Conservation (phyloP, 2,797 vertebrate genomes). For the Adrianichthys oophorus region DNA sequence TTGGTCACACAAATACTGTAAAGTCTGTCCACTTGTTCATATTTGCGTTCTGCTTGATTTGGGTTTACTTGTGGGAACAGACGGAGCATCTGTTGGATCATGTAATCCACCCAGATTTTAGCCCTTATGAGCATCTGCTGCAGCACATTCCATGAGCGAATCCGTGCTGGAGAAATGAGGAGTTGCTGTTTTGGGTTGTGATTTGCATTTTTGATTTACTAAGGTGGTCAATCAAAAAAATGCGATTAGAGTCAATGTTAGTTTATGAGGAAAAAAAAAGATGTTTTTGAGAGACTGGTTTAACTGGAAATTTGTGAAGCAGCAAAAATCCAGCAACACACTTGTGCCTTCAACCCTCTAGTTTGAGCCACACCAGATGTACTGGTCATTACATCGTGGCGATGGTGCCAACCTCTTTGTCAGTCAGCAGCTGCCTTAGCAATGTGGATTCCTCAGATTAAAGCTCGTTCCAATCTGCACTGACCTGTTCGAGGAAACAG, state of each 20-base stretch:
- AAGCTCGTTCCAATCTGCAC: conserved; percentile 60
- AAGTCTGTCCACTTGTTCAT: conserved; percentile 18
- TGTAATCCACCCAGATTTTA: conserved; percentile 75
- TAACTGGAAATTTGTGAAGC: conserved; percentile 9
- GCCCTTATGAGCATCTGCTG: conserved; percentile 68
- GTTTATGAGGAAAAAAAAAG: conserved; percentile 1
- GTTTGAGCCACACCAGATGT: conserved; percentile 53
- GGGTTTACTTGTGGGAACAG: conserved; percentile 49
- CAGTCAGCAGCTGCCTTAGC: conserved; percentile 58
- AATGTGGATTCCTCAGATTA: conserved; percentile 64
- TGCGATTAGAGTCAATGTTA: background rate
- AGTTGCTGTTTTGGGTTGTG: background rate
- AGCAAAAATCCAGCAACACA: conserved; percentile 21
- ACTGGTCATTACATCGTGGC: conserved; percentile 52
- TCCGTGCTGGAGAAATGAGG: conserved; percentile 19
- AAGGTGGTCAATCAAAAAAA: background rate
- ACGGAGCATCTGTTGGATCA: conserved; percentile 73
- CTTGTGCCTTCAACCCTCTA: conserved; percentile 27
- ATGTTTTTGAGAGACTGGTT: background rate
- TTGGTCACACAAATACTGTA: conserved; percentile 6
- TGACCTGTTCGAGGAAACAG: conserved; percentile 61
- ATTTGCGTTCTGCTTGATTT: conserved; percentile 34
- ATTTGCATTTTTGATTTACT: background rate
- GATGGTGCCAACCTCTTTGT: conserved; percentile 56
- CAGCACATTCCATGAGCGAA: conserved; percentile 45